Evolutionary conservation across 1,140 invertebrate genomes (phyloP).

Genomic region (Amyelois transitella): DNA sequence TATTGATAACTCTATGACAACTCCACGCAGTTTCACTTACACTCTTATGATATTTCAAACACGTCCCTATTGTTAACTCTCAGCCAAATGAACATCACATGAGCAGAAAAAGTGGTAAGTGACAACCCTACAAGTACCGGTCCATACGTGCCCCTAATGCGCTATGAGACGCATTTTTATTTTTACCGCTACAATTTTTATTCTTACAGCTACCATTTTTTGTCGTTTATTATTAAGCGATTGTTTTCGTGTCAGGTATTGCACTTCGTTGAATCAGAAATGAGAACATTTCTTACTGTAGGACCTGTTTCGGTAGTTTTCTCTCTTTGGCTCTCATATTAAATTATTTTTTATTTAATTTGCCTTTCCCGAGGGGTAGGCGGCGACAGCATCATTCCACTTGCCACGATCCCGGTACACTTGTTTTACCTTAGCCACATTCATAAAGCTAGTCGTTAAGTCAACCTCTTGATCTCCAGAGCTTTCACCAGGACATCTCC

Average conservation of each 20-base stretch:
- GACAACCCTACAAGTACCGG: constrained; percentile 4
- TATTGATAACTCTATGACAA: not conserved
- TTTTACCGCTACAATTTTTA: constrained; percentile 28
- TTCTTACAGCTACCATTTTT: constrained; percentile 24
- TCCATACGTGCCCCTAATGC: constrained; percentile 32
- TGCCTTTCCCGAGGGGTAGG: too few relatives aligned
- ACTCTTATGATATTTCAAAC: not conserved
- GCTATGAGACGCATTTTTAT: constrained; percentile 21
- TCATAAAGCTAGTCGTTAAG: too few relatives aligned
- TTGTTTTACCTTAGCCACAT: too few relatives aligned
- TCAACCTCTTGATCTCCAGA: too few relatives aligned
- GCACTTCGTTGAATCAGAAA: constrained; percentile 65
- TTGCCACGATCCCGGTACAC: too few relatives aligned
- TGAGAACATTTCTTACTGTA: constrained; percentile 21
- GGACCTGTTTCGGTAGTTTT: not conserved
- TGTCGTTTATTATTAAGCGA: constrained; percentile 57
- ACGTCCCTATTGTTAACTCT: not conserved
- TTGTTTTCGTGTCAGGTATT: constrained; percentile 64
- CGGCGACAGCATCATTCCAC: too few relatives aligned
- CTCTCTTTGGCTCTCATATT: not conserved
- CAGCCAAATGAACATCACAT: not conserved
- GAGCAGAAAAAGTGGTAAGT: constrained; percentile 2
- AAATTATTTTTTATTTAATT: not conserved
- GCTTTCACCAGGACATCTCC: too few relatives aligned
- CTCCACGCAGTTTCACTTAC: not conserved